Evolutionary conservation across 2,113 vertebrate species (phyloP).

Genomic region (Alosa alosa): DNA sequence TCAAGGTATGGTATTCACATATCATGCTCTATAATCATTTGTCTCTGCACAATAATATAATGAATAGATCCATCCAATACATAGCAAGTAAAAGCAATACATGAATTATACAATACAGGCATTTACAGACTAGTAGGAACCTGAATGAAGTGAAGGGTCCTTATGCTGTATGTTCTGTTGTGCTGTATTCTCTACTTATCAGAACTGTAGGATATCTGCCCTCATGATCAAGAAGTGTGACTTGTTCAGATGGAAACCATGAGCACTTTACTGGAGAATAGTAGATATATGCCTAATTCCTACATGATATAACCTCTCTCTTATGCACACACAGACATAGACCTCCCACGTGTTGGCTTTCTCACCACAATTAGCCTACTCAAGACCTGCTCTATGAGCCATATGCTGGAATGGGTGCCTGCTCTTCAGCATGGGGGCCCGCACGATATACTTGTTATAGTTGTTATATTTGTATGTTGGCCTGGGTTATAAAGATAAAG

Average conservation of each 20-base stretch:
- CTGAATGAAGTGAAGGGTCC: neutral
- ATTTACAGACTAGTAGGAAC: neutral
- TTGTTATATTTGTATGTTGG: neutral
- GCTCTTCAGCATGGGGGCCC: neutral
- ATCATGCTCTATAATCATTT: neutral
- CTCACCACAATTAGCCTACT: neutral
- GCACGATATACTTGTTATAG: neutral
- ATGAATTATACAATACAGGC: no score
- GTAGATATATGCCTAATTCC: neutral
- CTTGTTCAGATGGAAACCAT: neutral
- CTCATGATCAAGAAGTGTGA: neutral
- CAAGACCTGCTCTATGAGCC: neutral
- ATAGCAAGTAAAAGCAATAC: neutral
- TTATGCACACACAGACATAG: neutral
- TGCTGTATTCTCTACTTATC: neutral
- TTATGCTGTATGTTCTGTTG: neutral
- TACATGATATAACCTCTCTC: neutral
- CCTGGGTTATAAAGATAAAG: neutral
- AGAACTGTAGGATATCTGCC: neutral
- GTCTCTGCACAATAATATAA: neutral
- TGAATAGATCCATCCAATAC: neutral
- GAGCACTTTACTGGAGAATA: neutral
- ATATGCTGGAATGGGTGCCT: neutral
- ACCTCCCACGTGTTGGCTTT: neutral
- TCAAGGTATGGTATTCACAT: neutral